Evolutionary conservation across 2,113 vertebrate species (phyloP).

Genomic region (Ivindomyrus marchei): DNA sequence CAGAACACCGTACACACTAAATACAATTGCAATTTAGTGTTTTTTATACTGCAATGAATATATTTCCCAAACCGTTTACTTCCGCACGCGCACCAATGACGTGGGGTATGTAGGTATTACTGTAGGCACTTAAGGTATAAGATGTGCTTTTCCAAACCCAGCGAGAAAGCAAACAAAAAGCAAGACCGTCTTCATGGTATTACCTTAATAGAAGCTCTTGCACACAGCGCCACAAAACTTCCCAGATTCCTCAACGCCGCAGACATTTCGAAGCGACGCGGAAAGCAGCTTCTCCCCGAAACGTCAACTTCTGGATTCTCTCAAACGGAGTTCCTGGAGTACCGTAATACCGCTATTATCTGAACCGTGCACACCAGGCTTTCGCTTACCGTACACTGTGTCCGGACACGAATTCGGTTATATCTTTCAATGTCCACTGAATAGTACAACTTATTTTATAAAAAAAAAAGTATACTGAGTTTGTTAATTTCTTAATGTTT

Average conservation of each 20-base stretch:
- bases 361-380: background rate
- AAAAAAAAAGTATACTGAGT: background rate
- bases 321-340: constrained; percentile 26
- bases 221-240: constrained; percentile 14
- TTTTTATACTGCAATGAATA: background rate
- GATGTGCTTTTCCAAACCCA: background rate
- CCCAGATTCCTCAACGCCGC: constrained; percentile 34
- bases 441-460: background rate
- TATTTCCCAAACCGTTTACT: background rate
- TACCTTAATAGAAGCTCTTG: constrained; percentile 33
- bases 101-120: background rate
- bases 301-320: background rate
- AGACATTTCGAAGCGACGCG: background rate
- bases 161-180: background rate
- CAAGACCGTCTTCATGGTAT: background rate
- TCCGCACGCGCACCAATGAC: background rate
- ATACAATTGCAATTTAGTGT: background rate
- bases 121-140: background rate
- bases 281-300: background rate
- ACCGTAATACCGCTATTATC: constrained; percentile 2
- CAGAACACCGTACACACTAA: background rate
- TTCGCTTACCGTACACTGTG: background rate
- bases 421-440: background rate
- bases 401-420: background rate
- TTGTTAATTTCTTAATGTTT: background rate